Conservation (phyloP, 2,888 invertebrate species). For the Pseudococcus jackbeardsleyi region DNA sequence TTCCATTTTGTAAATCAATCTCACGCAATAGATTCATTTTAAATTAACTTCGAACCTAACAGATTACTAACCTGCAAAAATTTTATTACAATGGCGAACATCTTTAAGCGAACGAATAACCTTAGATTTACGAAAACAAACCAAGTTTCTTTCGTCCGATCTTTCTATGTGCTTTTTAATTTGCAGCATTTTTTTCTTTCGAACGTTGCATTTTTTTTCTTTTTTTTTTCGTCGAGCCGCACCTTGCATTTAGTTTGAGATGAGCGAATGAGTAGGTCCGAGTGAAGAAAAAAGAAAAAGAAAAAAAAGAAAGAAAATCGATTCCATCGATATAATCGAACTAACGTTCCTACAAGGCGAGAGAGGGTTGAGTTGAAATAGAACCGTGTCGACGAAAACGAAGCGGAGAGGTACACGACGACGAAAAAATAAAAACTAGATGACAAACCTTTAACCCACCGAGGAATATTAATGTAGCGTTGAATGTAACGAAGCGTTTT, state of each 20-base stretch:
- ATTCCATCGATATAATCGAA: conserved; percentile 53
- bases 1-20: background rate
- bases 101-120: conserved; percentile 28
- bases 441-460: conserved; percentile 64
- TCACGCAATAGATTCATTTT: background rate
- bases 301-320: conserved; percentile 38
- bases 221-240: background rate
- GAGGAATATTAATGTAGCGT: conserved; percentile 65
- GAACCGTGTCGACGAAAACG: background rate
- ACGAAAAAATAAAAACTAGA: conserved; percentile 62
- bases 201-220: background rate
- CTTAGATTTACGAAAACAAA: background rate
- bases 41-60: background rate
- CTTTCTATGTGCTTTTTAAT: conserved; percentile 32
- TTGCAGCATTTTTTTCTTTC: conserved; percentile 1
- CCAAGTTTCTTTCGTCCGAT: background rate
- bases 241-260: background rate
- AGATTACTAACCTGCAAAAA: background rate
- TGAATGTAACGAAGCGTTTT: conserved; percentile 65
- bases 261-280: background rate
- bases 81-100: conserved; percentile 7
- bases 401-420: background rate
- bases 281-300: conserved; percentile 7
- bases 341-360: background rate
- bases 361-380: conserved; percentile 34